Evolutionary conservation across 2,888 invertebrate species (phyloP).

Genomic region (Megastigmus dorsalis): DNA sequence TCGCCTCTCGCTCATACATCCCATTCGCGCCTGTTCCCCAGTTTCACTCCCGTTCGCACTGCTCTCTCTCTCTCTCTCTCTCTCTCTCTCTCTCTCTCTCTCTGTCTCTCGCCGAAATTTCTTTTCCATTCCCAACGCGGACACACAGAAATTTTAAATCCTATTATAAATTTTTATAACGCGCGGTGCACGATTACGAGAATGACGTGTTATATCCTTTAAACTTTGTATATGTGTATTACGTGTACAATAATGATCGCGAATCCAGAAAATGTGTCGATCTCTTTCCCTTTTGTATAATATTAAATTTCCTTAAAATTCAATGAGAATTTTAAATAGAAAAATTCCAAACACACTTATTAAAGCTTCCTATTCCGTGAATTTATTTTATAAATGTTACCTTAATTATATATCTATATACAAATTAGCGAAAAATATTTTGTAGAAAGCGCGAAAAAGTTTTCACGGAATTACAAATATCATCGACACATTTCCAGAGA

Average conservation of each 20-base stretch:
- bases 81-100: too few species aligned
- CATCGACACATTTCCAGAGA: conserved; percentile 51
- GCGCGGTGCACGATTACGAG: conserved; percentile 39
- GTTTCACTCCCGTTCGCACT: conserved; percentile 11
- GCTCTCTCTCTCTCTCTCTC: too few species aligned
- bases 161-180: conserved; percentile 34
- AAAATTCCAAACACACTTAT: conserved; percentile 47
- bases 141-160: conserved; percentile 33
- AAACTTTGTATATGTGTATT: conserved; percentile 41
- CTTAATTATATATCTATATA: conserved; percentile 48
- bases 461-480: conserved; percentile 15
- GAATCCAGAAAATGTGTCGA: conserved; percentile 53
- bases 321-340: conserved; percentile 41
- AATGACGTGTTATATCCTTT: conserved; percentile 24
- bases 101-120: conserved; percentile 35
- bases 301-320: conserved; percentile 17
- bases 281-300: not conserved
- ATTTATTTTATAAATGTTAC: conserved; percentile 40
- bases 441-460: conserved; percentile 30
- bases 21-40: conserved; percentile 16
- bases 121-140: conserved; percentile 23
- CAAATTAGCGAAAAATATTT: conserved; percentile 49
- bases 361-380: conserved; percentile 46
- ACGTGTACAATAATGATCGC: conserved; percentile 39
- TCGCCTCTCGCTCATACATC: not conserved